A percentile compares a stretch with the other conserved stretches of the same genome.
Evolutionary conservation across 2,888 invertebrate species (phyloP).

Genomic region (Odontothrips loti): DNA sequence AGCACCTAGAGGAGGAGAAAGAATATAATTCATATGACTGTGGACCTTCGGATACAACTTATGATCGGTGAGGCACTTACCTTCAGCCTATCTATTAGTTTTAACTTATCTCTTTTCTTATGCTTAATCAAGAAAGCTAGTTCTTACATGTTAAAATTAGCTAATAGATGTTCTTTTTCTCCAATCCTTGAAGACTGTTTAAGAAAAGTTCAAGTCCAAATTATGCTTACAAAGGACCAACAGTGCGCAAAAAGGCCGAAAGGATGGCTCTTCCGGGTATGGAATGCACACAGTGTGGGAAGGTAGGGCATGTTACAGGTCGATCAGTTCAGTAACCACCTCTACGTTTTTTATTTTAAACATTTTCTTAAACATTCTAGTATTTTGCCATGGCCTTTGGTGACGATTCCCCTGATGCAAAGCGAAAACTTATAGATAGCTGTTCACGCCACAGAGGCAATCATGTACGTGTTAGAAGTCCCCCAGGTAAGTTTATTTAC

Average conservation of each 20-base stretch:
- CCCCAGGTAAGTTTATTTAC: not conserved
- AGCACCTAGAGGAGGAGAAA: not conserved
- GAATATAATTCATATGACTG: not conserved
- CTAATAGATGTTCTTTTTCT: not conserved
- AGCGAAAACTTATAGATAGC: not conserved
- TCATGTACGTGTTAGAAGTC: not conserved
- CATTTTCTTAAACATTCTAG: not conserved
- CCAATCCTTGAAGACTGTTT: not conserved
- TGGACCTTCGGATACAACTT: not conserved
- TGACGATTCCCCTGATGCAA: not conserved
- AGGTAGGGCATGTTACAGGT: not conserved
- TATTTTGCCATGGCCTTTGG: not conserved
- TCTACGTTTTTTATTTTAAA: not conserved
- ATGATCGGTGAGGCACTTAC: not conserved
- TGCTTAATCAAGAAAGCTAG: not conserved
- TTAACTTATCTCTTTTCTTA: not conserved
- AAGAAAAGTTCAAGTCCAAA: not conserved
- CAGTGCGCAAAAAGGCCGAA: not conserved
- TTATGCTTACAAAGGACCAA: not conserved
- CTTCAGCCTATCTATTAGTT: not conserved
- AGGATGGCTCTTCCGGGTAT: not conserved
- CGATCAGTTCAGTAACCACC: too few species aligned
- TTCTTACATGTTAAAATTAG: not conserved
- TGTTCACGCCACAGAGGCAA: not conserved
- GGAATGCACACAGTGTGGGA: not conserved